These are phyloP conservation scores for Hypena proboscidalis DNA, from an alignment of 2,888 invertebrate species.

Conservation along the genomic window DNA sequence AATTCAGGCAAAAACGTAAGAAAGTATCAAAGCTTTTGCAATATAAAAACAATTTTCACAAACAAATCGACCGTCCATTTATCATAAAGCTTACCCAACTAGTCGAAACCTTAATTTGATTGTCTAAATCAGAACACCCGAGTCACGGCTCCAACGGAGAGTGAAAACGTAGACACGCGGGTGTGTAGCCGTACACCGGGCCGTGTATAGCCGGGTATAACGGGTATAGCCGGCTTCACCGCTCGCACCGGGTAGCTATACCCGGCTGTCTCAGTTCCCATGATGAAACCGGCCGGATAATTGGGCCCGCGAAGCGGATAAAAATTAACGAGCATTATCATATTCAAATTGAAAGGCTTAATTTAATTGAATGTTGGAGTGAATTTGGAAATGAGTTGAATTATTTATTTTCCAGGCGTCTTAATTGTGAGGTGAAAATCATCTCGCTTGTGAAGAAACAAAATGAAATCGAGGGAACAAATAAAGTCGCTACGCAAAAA, in stretches of 20 bases:
- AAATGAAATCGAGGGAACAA: too few relatives aligned
- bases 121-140: constrained; percentile 44
- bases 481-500: too few relatives aligned
- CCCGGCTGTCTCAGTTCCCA: constrained; percentile 53
- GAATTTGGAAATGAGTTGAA: constrained; percentile 29
- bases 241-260: too few relatives aligned
- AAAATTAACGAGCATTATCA: constrained; percentile 63
- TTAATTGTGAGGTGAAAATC: background rate
- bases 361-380: constrained; percentile 42
- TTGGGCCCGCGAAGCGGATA: constrained; percentile 66
- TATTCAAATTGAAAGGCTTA: constrained; percentile 54
- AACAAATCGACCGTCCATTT: constrained; percentile 1
- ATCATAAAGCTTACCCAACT: constrained; percentile 17
- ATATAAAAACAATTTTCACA: background rate
- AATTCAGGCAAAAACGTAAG: too few relatives aligned
- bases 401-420: constrained; percentile 30
- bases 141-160: constrained; percentile 44
- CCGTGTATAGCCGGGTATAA: constrained; percentile 5
- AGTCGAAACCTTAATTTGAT: constrained; percentile 41
- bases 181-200: constrained; percentile 19
- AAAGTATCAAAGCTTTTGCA: background rate
- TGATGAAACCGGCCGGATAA: constrained; percentile 55
- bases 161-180: constrained; percentile 50
- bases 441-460: too few relatives aligned
- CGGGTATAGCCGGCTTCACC: too few relatives aligned